phyloP scores from a whole-genome alignment of 2,888 invertebrate genomes.

The Lydus trimaculatus region DNA sequence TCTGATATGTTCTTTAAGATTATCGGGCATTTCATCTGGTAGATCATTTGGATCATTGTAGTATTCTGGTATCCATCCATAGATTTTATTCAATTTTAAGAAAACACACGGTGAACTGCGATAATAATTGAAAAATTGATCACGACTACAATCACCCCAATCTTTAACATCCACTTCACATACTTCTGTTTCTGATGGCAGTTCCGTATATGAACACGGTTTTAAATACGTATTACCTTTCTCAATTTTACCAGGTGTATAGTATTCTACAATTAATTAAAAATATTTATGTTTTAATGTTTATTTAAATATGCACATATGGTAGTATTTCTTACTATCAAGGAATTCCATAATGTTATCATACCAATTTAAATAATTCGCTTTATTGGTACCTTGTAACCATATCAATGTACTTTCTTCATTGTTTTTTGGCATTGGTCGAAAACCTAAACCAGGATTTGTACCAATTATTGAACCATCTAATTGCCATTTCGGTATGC shows the following conservation, averaged over 20 bases:
- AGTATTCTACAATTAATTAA: constrained; percentile 54
- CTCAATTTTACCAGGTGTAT: constrained; percentile 57
- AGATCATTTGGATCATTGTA: constrained; percentile 76
- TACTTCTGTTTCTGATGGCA: constrained; percentile 67
- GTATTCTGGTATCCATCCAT: constrained; percentile 85
- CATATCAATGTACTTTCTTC: constrained; percentile 95
- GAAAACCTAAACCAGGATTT: constrained; percentile 95
- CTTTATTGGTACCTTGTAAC: constrained; percentile 84
- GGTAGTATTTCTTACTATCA: constrained; percentile 67
- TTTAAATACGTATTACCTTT: constrained; percentile 58
- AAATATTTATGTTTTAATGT: too few relatives aligned
- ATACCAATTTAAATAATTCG: constrained; percentile 82
- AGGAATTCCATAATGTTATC: constrained; percentile 78
- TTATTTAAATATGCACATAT: neutral
- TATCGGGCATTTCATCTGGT: constrained; percentile 77
- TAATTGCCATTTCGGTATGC: constrained; percentile 89
- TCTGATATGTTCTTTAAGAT: constrained; percentile 72
- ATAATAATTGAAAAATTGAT: constrained; percentile 89
- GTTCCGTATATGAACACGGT: constrained; percentile 54
- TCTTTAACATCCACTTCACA: constrained; percentile 87
- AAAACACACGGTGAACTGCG: constrained; percentile 94
- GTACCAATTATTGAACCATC: constrained; percentile 89
- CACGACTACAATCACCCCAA: constrained; percentile 82
- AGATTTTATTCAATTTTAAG: constrained; percentile 95
- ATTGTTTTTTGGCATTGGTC: constrained; percentile 88